These are phyloP conservation scores for Lucinisca nassula DNA, from an alignment of 2,888 invertebrate genomes.

Conservation along the genomic window DNA sequence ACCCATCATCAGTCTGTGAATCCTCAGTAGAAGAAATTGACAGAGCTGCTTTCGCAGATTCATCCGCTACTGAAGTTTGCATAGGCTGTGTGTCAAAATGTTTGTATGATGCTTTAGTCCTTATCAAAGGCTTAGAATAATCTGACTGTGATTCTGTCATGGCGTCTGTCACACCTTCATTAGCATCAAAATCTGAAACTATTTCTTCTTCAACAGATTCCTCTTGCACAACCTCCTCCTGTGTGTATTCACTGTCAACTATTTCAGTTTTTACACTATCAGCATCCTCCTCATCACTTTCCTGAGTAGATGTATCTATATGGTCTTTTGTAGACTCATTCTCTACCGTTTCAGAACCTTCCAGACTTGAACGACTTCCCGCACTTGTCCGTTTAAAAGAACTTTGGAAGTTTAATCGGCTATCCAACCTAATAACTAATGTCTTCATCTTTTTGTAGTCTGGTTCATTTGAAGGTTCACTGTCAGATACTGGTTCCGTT, in stretches of 20 bases:
- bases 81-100: not conserved
- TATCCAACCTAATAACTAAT: conserved; percentile 78
- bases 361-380: conserved; percentile 46
- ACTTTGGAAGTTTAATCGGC: conserved; percentile 76
- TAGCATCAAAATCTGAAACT: conserved; percentile 72
- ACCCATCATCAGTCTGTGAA: conserved; percentile 39
- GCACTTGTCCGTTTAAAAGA: conserved; percentile 62
- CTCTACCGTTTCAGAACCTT: conserved; percentile 5
- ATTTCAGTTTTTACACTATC: conserved; percentile 4
- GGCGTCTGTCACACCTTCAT: not conserved
- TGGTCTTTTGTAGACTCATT: not conserved
- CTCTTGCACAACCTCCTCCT: conserved; percentile 18
- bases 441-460: conserved; percentile 62
- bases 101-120: conserved; percentile 6
- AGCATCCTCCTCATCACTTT: conserved; percentile 4
- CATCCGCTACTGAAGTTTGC: conserved; percentile 22
- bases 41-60: conserved; percentile 47
- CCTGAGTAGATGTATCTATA: not conserved
- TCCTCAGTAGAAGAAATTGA: conserved; percentile 62
- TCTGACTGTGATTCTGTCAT: not conserved
- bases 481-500: not conserved
- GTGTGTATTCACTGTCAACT: not conserved
- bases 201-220: conserved; percentile 53
- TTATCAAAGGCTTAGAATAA: not conserved
- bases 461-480: not conserved